Base-by-base conservation (phyloP, 2,888 invertebrate species). In the Epicampocera succincta region DNA sequence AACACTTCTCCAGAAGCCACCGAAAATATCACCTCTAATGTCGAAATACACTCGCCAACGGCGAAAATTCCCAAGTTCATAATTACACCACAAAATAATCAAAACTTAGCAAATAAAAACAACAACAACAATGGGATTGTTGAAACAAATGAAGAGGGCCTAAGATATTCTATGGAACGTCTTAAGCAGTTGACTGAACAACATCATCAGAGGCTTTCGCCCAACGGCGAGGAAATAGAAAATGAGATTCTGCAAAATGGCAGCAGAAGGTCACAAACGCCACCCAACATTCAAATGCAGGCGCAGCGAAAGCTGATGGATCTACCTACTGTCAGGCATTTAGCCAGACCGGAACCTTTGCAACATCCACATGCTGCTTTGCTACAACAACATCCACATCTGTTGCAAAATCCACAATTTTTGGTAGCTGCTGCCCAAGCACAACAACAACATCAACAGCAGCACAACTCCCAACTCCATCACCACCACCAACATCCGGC, bases 141-240 rank as follows among this genome's bases (percentile, higher is more conserved):
- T 2, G 75, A 74, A 38, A 69, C 61, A 21, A 88, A 86, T 83
- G 89, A 88, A 29, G 89, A 89, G 69, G 86, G 86, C 48, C 33
- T 89, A 50, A 85, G 89, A 17, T 90, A 89, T 73, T 90, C 91
- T 15, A 88, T 91, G 40, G 91, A 91, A 76, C 87, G 91, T 2
- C 85, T 91, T 3, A 91, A 91, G 84, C 90, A 91, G 82, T 86
- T 91, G 84, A 88, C 90, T 19, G 91, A 91, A 74, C 84, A 87
- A 2, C 90, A 87, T 85, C 88, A 90, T n/a, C 84, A 90, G 2
- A 90, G 91, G 87, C 90, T 91, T 25, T 86, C 85, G 0, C 87
- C 85, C 2, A 86, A 86, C 2, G 86, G 84, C 1, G 65, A 46
- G 0, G 56, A 65, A 83, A 84, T 54, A 66, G 69, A 72, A 33